Base-by-base conservation (phyloP, 2,888 invertebrate species). In the Blera fallax region DNA sequence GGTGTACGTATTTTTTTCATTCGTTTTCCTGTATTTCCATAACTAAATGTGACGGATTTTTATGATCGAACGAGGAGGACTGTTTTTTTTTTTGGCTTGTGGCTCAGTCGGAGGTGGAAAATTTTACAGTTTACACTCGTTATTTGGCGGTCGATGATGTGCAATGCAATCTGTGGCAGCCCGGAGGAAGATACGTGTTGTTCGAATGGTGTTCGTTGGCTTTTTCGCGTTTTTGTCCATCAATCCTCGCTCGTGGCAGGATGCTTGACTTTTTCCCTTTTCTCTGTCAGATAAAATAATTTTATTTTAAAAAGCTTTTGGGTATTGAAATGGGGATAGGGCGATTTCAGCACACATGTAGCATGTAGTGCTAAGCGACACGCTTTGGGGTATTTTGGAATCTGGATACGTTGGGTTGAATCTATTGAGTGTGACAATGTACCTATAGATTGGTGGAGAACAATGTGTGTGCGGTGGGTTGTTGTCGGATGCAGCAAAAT, bases 41-140 rank as follows among this genome's bases (percentile, higher is more conserved):
- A 85, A 81, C 80, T 77, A 70, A 74, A 29, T 74, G 72, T 45
- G 54, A 56, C 27, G 76, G 70, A 67, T 72, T 85, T 84, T 85
- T 85, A 85, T 85, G 85, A 85, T 85, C 76, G 52, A 76, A 72
- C 37, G 43, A 43, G 56, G 65, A 60, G 43, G 52, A 69, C 40
- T 37, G 54, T 69, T 29, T 52, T 45, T 43, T 32, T 67, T 58
- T 60, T 76, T 70, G 64, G 64, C 56, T 45, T 45, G 52, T 54
- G 32, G 24, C 43, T 21, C 43, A 34, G 21, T 58, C 48, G 65
- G 24, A 24, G n/a, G n/a, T 80, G 67, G 60, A 65, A 85, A 65
- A 58, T 70, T 76, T 79, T 69, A 73, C 73, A 77, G 76, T 77
- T 85, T 81, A 80, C 81, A 85, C 77, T 72, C 65, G 76, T 81